Evolutionary conservation across 2,797 vertebrate genomes (phyloP).

Genomic region (Coregonus sp.): DNA sequence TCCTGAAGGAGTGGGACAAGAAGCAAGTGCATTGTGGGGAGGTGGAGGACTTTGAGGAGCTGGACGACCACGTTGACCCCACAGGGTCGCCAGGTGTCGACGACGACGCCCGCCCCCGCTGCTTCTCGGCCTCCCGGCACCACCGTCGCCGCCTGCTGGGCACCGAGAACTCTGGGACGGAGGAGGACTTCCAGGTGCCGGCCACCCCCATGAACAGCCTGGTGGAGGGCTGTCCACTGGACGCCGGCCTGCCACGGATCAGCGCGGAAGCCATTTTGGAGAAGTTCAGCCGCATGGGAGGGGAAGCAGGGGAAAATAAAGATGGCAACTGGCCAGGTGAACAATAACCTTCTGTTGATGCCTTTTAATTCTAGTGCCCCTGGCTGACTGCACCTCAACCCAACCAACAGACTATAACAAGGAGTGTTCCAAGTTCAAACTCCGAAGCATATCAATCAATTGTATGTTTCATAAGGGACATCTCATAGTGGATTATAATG

Average conservation of each 20-base stretch:
- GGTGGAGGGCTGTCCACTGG: slow-evolving; percentile 84
- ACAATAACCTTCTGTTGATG: slow-evolving; percentile 1
- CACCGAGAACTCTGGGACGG: slow-evolving; percentile 44
- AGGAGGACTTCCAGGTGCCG: slow-evolving; percentile 64
- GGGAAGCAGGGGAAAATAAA: background rate
- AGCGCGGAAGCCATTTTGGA: slow-evolving; percentile 79
- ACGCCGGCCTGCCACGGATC: slow-evolving; percentile 76
- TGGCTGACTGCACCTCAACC: background rate
- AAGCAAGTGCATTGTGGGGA: slow-evolving; percentile 28
- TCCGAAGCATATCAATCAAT: background rate
- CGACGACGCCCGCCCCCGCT: slow-evolving; percentile 17
- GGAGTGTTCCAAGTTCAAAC: background rate
- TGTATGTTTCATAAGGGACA: background rate
- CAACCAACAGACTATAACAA: background rate
- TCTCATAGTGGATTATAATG: background rate
- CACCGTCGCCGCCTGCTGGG: slow-evolving; percentile 11
- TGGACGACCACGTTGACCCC: slow-evolving; percentile 11
- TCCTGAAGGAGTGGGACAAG: slow-evolving; percentile 57
- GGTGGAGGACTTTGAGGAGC: slow-evolving; percentile 45
- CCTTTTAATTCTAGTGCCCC: background rate
- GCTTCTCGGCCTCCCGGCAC: slow-evolving; percentile 23
- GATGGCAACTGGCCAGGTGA: background rate
- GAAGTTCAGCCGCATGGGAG: slow-evolving; percentile 75
- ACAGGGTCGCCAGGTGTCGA: slow-evolving; percentile 14
- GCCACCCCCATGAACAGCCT: slow-evolving; percentile 88